These are phyloP conservation scores for Zoanthus sansibaricus DNA, from an alignment of 92 coral and sea anemone species.

Conservation along the genomic window DNA sequence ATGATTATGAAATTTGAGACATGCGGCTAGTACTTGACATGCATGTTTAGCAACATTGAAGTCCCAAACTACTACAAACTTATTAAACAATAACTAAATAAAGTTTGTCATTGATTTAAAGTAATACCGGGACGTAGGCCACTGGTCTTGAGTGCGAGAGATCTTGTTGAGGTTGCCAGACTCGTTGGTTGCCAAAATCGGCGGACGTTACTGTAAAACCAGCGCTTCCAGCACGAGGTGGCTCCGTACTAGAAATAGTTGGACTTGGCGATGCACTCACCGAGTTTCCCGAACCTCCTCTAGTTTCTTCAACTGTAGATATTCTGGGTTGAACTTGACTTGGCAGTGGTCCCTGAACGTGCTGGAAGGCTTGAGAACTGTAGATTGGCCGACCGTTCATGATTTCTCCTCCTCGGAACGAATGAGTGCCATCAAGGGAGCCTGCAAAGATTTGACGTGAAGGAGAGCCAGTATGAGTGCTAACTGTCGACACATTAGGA, in stretches of 20 bases:
- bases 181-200: slow-evolving; percentile 87
- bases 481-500: slow-evolving; percentile 84
- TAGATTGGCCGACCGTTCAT: slow-evolving; percentile 94
- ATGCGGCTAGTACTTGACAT: slow-evolving; percentile 40
- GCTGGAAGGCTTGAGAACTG: slow-evolving; percentile 78
- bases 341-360: slow-evolving; percentile 77
- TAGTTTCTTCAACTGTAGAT: slow-evolving; percentile 88
- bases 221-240: slow-evolving; percentile 69
- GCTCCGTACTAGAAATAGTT: slow-evolving; percentile 83
- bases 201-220: slow-evolving; percentile 77
- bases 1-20: slow-evolving; percentile 33
- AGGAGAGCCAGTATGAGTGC: slow-evolving; percentile 77
- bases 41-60: slow-evolving; percentile 40
- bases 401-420: slow-evolving; percentile 89
- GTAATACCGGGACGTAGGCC: slow-evolving; percentile 98
- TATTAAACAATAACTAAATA: slow-evolving; percentile 39
- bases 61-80: slow-evolving; percentile 59
- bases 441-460: slow-evolving; percentile 93
- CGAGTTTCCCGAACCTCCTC: slow-evolving; percentile 77
- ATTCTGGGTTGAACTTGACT: slow-evolving; percentile 89
- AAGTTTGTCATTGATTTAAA: slow-evolving; percentile 85
- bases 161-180: slow-evolving; percentile 99
- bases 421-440: slow-evolving; percentile 83
- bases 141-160: slow-evolving; percentile 83
- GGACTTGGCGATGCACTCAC: slow-evolving; percentile 87